phyloP scores from a whole-genome alignment of 2,113 vertebrate genomes.

The Tragelaphus scriptus region DNA sequence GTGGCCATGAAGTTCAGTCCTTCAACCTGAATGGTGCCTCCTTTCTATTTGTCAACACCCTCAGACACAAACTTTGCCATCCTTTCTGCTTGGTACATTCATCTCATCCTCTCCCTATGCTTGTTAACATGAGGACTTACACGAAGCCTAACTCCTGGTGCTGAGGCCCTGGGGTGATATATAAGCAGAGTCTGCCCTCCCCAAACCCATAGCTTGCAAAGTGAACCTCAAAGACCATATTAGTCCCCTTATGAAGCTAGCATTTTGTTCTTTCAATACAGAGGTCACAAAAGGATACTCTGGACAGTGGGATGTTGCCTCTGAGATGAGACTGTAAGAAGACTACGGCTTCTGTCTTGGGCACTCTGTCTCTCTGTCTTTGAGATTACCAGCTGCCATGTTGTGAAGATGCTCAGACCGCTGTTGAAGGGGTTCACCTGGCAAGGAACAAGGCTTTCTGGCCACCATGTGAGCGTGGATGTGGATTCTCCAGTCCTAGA shows the following conservation, averaged over 20 bases:
- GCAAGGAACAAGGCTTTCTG: neutral
- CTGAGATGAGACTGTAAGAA: neutral
- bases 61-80: neutral
- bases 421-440: too few relatives aligned
- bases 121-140: neutral
- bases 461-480: neutral
- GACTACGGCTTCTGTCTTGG: neutral
- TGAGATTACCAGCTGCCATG: neutral
- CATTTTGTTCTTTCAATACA: neutral
- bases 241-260: neutral
- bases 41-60: neutral
- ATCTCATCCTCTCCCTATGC: neutral
- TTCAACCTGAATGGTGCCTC: neutral
- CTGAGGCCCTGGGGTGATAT: neutral
- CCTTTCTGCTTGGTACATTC: neutral
- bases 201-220: neutral
- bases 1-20: neutral
- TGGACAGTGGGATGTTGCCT: neutral
- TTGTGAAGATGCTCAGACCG: neutral
- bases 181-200: neutral
- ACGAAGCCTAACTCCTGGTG: neutral
- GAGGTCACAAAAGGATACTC: neutral
- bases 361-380: neutral
- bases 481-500: neutral
- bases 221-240: neutral